Conservation (phyloP, 1,140 invertebrate genomes). For the Bombus vancouverensis region DNA sequence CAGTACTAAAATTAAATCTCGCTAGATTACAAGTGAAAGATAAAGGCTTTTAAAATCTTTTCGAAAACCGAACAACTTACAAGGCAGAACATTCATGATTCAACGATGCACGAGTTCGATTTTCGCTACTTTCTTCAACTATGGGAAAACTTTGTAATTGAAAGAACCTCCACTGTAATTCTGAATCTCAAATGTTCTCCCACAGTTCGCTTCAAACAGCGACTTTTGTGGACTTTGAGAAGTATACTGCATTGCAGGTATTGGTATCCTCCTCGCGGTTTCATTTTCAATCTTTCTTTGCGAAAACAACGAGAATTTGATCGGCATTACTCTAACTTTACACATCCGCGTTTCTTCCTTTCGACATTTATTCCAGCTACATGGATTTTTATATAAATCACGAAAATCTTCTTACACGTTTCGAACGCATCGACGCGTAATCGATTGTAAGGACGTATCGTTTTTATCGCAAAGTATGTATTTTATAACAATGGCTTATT, state of each 20-base stretch:
- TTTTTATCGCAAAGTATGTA: neutral
- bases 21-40: too few relatives aligned
- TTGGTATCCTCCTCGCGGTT: neutral
- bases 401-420: neutral
- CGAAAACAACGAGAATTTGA: neutral
- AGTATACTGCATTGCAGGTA: constrained; percentile 25
- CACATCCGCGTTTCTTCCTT: too few relatives aligned
- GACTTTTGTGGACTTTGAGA: neutral
- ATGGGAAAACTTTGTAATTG: neutral
- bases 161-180: neutral
- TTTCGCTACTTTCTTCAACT: too few relatives aligned
- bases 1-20: too few relatives aligned
- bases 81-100: too few relatives aligned
- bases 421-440: neutral
- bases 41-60: too few relatives aligned
- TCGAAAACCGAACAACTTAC: too few relatives aligned
- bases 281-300: neutral
- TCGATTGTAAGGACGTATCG: neutral
- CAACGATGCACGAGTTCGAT: too few relatives aligned
- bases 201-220: neutral
- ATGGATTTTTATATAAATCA: too few relatives aligned
- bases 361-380: too few relatives aligned
- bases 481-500: neutral
- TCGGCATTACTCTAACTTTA: neutral
- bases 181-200: neutral